Base-by-base conservation (phyloP, 37 sponge, comb jelly and placozoan species). In the Sycon ciliatum region DNA sequence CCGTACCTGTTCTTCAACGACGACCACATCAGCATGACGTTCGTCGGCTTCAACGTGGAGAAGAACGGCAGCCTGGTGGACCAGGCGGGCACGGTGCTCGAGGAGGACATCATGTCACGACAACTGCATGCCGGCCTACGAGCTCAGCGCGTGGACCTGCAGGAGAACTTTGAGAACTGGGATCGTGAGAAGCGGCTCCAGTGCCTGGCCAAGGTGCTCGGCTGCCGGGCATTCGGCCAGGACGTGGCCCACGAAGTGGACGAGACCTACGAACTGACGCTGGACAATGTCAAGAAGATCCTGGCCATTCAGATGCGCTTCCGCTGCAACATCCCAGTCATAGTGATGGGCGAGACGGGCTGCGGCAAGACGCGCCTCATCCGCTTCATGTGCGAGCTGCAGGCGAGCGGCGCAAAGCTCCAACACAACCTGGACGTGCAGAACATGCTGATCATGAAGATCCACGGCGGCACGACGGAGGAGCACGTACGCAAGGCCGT, bases 1-100 rank as follows among this genome's bases (percentile, higher is more conserved):
- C 97, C 97, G 1, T 95, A 95, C 67, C 74, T 95, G 34, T 90
- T 95, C 67, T 95, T 95, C 68, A 90, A 95, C 46, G 68, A 80
- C 62, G 92, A 95, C 40, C 29, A 67, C 36, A 13, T 34, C 29
- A 79, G 77, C 29, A 66, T 90, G 63, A 88, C 97, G 16, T 95
- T 95, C 72, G 70, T 95, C 57, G 97, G 92, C 13, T 85, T 95
- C 22, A 11, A 60, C 9, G 16, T 60, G 7, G 16, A 11, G 11
- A 11, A 24, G 16, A 18, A 60, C 32, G 63, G 63, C 26, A 11
- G 32, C 7, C 63, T 60, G 63, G 16, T 60, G 63, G 63, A 60
- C 16, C 27, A 24, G 26, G 26, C 7, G 7, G 63, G 63, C 9
- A 11, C 7, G 16, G 63, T 60, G 7, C 26, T 60, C 9, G 31